A percentile compares a stretch with the other conserved stretches of the same genome.
Evolutionary conservation across 1,140 invertebrate species (phyloP).

Genomic region (Melitaea cinxia): DNA sequence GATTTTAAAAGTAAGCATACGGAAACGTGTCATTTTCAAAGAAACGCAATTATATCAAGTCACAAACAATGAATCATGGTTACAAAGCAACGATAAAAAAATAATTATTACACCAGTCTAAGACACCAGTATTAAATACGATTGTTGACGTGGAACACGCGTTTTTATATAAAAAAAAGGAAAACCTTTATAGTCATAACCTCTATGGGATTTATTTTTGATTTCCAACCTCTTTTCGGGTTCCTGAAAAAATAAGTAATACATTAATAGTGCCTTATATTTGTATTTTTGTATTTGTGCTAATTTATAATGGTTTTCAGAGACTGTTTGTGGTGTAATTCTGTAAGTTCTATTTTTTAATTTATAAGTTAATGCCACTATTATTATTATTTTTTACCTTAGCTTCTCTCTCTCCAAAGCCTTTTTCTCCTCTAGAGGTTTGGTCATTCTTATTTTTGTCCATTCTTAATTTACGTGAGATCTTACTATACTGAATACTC

Average conservation of each 20-base stretch:
- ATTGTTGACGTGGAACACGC: neutral
- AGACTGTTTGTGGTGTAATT: neutral
- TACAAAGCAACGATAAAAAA: conserved; percentile 31
- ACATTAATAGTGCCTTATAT: no score
- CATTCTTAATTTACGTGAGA: no score
- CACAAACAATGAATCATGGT: conserved; percentile 35
- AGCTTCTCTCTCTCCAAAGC: no score
- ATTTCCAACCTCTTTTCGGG: neutral
- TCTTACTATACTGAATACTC: no score
- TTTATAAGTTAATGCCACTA: no score
- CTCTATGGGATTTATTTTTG: neutral
- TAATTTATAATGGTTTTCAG: conserved; percentile 1
- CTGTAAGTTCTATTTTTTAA: neutral
- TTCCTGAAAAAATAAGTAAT: no score
- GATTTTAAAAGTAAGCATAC: neutral
- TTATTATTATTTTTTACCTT: no score
- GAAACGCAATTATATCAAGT: conserved; percentile 36
- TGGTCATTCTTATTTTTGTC: no score
- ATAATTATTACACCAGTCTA: neutral
- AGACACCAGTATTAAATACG: neutral
- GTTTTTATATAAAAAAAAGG: neutral
- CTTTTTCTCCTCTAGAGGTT: no score
- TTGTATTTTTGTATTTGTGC: no score
- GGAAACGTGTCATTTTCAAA: conserved; percentile 39
- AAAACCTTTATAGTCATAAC: neutral